A percentile compares a stretch with the other conserved stretches of the same genome.
phyloP scores from a whole-genome alignment of 2,113 vertebrate species.

The Tenrec ecaudatus region DNA sequence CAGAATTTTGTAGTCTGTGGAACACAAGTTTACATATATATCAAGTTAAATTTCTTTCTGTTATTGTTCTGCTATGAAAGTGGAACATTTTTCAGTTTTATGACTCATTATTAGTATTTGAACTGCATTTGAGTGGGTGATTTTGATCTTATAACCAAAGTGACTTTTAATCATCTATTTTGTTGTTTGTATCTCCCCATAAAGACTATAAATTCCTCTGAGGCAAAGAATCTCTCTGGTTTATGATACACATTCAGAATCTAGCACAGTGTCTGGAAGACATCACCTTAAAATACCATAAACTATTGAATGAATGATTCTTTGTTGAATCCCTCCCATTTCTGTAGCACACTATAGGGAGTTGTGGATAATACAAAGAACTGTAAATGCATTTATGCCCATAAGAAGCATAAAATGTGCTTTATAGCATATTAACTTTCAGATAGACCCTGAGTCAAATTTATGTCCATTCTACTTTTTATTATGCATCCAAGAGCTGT shows the following conservation, averaged over 20 bases:
- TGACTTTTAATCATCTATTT: background rate
- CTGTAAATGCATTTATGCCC: too few species aligned
- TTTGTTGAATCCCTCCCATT: background rate
- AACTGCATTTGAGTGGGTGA: background rate
- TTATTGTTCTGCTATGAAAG: background rate
- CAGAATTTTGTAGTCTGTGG: background rate
- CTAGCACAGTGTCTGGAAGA: background rate
- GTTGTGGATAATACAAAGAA: too few species aligned
- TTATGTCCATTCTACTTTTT: too few species aligned
- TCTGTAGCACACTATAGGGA: background rate
- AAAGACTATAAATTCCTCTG: background rate
- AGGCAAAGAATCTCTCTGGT: background rate
- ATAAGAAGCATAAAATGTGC: too few species aligned
- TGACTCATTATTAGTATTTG: background rate
- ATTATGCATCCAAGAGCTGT: background rate
- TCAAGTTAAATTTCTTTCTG: background rate
- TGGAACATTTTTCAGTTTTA: too few species aligned
- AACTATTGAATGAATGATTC: background rate
- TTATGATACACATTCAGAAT: background rate
- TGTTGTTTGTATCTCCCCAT: slow-evolving; percentile 12
- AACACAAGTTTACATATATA: background rate
- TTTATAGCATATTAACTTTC: too few species aligned
- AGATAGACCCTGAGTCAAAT: too few species aligned
- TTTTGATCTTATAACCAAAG: background rate
- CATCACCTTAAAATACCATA: background rate